Base-by-base conservation (phyloP, 64 coral and sea anemone species). In the Acropora yongei region DNA sequence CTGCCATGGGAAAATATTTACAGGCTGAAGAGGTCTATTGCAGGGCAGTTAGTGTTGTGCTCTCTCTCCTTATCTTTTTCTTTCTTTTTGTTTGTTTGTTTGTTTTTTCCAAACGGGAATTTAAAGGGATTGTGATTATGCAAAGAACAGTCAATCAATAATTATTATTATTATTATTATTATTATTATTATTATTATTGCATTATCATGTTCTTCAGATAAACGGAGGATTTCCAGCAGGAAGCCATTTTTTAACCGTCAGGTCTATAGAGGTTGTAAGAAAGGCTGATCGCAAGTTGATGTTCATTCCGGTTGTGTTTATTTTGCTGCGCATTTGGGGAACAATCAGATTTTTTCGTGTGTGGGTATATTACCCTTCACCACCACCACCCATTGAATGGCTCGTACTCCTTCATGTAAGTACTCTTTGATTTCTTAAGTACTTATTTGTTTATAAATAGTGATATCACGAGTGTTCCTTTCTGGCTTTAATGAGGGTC, bases 291-390 rank as follows among this genome's bases (percentile, higher is more conserved):
- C 69, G 78, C 20, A 96, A 96, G 40, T 92, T 92, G 57, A 83
- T 58, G 20, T 43, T 96, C 58, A 92, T 96, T 8, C 94, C 94
- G n/a, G 10, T 96, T 7, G 78, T 96, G 8, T 96, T 92, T 67
- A 88, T 96, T 42, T 49, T 83, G 41, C 19, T 96, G 46, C 86
- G 86, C 46, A 92, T 96, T 10, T 96, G 94, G 94, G 94, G 94
- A 55, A 96, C 94, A 7, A 67, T 96, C 45, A 80, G 94, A 5
- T 96, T 96, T 76, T 86, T 89, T 49, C 18, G 67, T 53, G 83
- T 57, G 1, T 18, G 57, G 47, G 86, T 63, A 12, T 63, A 63
- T 63, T 63, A 11, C 60, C 60, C 60, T 11, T 3, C 2, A 8
- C 11, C 60, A 13, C 60, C 60, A 63, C 8, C 13, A 63, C 2